A percentile compares a stretch with the other conserved stretches of the same genome.
These are phyloP conservation scores for Puma concolor DNA, from an alignment of 2,113 vertebrate species.

Conservation along the genomic window DNA sequence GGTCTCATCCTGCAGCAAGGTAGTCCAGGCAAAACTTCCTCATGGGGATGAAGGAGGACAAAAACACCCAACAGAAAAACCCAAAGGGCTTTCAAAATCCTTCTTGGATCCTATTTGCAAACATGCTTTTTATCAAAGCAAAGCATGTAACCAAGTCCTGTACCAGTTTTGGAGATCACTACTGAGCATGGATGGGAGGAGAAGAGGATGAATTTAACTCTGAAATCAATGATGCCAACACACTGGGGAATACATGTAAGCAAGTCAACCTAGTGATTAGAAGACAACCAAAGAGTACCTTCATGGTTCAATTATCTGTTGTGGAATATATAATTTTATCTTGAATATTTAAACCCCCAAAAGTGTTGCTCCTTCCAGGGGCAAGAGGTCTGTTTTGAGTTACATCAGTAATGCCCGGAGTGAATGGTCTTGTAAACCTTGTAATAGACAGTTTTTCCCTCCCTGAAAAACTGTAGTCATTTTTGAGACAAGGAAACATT, in stretches of 20 bases:
- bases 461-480: neutral
- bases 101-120: neutral
- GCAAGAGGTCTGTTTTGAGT: neutral
- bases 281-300: neutral
- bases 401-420: neutral
- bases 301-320: constrained; percentile 11
- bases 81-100: neutral
- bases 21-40: neutral
- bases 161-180: neutral
- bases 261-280: neutral
- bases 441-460: neutral
- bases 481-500: neutral
- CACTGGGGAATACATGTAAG: neutral
- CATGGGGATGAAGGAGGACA: neutral
- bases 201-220: neutral
- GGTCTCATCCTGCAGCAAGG: neutral
- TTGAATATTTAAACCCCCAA: neutral
- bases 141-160: neutral
- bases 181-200: neutral
- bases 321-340: neutral
- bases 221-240: neutral
- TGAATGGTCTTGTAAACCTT: neutral
- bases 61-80: neutral
- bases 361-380: neutral
- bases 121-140: neutral